phyloP scores from a whole-genome alignment of 1,140 invertebrate genomes.

The Drosophila micromelanica region DNA sequence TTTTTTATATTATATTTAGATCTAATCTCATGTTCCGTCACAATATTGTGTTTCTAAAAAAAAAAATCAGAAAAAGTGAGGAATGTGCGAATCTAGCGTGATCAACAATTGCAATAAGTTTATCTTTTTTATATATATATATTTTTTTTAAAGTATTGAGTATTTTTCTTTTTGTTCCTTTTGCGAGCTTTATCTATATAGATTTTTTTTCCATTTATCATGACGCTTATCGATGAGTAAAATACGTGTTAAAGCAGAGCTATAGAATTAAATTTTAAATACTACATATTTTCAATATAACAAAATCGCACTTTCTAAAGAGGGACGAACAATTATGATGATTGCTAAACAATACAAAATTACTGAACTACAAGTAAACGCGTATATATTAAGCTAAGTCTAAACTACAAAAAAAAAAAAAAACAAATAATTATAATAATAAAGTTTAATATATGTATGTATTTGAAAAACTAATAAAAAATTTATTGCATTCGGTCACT shows the following conservation, averaged over 20 bases:
- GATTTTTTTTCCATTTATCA: slow-evolving; percentile 42
- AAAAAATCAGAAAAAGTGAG: not conserved
- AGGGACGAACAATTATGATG: slow-evolving; percentile 42
- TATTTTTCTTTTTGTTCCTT: slow-evolving; percentile 36
- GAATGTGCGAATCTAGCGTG: slow-evolving; percentile 26
- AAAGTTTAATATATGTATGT: slow-evolving; percentile 52
- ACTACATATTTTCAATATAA: slow-evolving; percentile 44
- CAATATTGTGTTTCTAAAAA: slow-evolving; percentile 30
- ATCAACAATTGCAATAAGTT: slow-evolving; percentile 48
- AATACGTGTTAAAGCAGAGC: slow-evolving; percentile 40
- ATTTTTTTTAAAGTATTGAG: slow-evolving; percentile 27
- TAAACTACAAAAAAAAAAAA: slow-evolving; percentile 40
- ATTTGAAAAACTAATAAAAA: slow-evolving; percentile 52
- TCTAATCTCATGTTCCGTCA: slow-evolving; percentile 52
- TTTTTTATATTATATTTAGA: slow-evolving; percentile 40
- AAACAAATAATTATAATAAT: slow-evolving; percentile 26
- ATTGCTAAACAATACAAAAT: slow-evolving; percentile 60
- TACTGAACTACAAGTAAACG: slow-evolving; percentile 61
- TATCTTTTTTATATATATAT: slow-evolving; percentile 21
- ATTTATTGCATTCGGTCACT: slow-evolving; percentile 24
- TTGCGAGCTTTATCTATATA: slow-evolving; percentile 17
- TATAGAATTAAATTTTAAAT: slow-evolving; percentile 57
- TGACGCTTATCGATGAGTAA: slow-evolving; percentile 43
- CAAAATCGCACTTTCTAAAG: slow-evolving; percentile 38
- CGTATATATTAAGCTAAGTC: slow-evolving; percentile 64